Percentiles rank a stretch among this genome's conserved stretches.
phyloP scores from a whole-genome alignment of 2,797 vertebrate species.

The Liparis tanakae region DNA sequence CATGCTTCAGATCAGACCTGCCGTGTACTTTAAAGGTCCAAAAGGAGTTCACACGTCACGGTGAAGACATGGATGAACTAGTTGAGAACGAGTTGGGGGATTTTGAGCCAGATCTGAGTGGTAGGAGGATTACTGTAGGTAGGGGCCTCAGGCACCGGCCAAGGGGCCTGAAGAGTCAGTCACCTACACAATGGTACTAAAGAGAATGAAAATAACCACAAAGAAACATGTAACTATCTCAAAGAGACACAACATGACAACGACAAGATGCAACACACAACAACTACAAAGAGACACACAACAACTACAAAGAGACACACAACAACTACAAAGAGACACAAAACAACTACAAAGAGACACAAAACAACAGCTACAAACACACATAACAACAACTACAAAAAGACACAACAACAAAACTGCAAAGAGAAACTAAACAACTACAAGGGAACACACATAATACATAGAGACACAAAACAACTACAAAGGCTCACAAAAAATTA shows the following conservation, averaged over 20 bases:
- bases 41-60: neutral
- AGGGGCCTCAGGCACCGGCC: neutral
- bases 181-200: neutral
- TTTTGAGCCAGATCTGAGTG: neutral
- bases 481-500: neutral
- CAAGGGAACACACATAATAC: neutral
- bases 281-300: neutral
- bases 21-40: neutral
- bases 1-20: constrained; percentile 6
- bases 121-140: neutral
- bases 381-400: neutral
- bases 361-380: too few relatives aligned
- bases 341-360: too few relatives aligned
- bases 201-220: neutral
- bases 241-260: neutral
- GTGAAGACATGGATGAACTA: neutral
- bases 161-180: neutral
- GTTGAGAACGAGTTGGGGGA: neutral
- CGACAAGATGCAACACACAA: neutral
- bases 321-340: neutral
- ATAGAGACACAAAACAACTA: neutral
- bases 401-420: neutral
- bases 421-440: neutral
- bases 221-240: too few relatives aligned
- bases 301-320: neutral